Percentiles rank a stretch among this genome's conserved stretches.
These are phyloP conservation scores for Drosophila nr. fundita DNA, from an alignment of 2,888 invertebrate species.

Conservation along the genomic window DNA sequence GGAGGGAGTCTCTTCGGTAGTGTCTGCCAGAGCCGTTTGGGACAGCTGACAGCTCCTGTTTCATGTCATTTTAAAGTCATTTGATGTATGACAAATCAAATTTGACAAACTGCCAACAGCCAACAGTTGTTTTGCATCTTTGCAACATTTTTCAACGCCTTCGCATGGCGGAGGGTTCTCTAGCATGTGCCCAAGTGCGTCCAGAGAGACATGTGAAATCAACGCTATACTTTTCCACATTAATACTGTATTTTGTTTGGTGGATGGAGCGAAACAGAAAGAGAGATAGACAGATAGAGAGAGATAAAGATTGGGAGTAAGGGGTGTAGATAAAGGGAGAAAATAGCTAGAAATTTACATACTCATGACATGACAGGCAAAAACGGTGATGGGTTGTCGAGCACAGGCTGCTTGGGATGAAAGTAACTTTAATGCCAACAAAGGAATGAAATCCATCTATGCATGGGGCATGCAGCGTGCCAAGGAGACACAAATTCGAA, in stretches of 20 bases:
- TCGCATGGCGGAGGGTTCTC: constrained; percentile 8
- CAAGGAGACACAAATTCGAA: constrained; percentile 46
- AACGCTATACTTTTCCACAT: constrained; percentile 69
- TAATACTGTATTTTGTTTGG: constrained; percentile 68
- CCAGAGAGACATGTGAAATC: constrained; percentile 65
- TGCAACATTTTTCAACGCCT: constrained; percentile 74
- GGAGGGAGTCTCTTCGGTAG: not conserved
- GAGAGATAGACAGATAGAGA: not conserved
- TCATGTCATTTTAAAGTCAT: constrained; percentile 77
- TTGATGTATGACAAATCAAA: constrained; percentile 81
- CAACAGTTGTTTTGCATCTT: constrained; percentile 81
- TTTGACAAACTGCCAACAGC: constrained; percentile 81
- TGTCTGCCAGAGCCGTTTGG: constrained; percentile 7
- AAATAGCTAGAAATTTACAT: constrained; percentile 66
- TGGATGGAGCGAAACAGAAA: not conserved
- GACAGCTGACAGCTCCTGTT: constrained; percentile 45
- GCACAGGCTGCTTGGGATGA: not conserved
- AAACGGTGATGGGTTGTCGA: constrained; percentile 35
- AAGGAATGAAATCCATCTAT: constrained; percentile 4
- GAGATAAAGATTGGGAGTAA: not conserved
- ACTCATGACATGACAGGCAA: constrained; percentile 76
- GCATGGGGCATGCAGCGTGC: constrained; percentile 20
- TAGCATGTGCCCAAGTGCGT: constrained; percentile 6
- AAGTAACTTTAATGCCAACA: constrained; percentile 30
- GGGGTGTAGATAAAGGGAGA: constrained; percentile 4